These are phyloP conservation scores for Microctonus hyperodae DNA, from an alignment of 2,888 invertebrate genomes.

Conservation along the genomic window DNA sequence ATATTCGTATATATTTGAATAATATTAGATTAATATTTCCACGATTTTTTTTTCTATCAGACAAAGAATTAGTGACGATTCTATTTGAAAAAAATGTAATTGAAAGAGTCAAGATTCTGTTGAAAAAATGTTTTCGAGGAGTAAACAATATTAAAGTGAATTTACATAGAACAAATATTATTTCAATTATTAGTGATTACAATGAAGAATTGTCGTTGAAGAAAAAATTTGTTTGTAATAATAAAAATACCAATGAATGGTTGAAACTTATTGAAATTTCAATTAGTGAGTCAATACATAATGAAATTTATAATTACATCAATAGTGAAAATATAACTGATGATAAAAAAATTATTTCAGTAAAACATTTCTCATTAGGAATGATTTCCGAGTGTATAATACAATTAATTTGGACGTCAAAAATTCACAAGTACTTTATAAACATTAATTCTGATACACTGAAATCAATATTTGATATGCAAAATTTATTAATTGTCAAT, in stretches of 20 bases:
- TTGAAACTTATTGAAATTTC: conserved; percentile 62
- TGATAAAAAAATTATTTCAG: neutral
- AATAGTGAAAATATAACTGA: neutral
- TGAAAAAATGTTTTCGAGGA: conserved; percentile 74
- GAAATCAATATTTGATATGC: conserved; percentile 60
- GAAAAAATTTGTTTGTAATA: neutral
- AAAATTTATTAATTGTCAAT: conserved; percentile 25
- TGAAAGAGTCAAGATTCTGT: conserved; percentile 57
- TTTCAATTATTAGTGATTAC: conserved; percentile 69
- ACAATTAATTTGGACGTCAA: conserved; percentile 73
- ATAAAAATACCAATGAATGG: neutral
- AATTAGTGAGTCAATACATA: conserved; percentile 64
- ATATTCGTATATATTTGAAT: conserved; percentile 72
- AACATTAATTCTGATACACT: conserved; percentile 57
- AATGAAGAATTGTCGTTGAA: conserved; percentile 66
- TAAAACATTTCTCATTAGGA: conserved; percentile 51
- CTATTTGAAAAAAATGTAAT: conserved; percentile 68
- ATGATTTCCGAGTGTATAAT: conserved; percentile 70
- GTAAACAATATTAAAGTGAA: conserved; percentile 68
- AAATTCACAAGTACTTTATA: conserved; percentile 67
- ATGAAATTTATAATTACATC: conserved; percentile 45
- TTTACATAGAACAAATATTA: conserved; percentile 64
- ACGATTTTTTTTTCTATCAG: conserved; percentile 79
- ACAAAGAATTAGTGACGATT: conserved; percentile 77
- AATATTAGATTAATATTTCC: conserved; percentile 73